Base-by-base conservation (phyloP, 2,797 vertebrate species). In the Acanthiza pusilla region DNA sequence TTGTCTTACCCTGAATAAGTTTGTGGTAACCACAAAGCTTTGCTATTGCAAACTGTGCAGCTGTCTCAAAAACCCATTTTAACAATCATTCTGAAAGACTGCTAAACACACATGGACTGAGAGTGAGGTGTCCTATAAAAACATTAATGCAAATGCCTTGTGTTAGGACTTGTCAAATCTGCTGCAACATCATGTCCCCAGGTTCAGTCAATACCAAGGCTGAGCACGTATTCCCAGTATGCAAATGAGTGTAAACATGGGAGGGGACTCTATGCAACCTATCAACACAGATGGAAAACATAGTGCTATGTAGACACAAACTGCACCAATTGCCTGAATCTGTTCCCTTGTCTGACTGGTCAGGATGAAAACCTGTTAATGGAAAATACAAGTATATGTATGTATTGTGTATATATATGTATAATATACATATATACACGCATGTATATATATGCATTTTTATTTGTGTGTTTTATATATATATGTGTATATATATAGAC, bases 401-500 rank as follows among this genome's bases (percentile, higher is more conserved):
- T 25, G 10, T 50, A 45, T 8, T 70, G 3, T 13, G 10, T 38
- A 5, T 38, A 19, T 38, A 13, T 58, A 18, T 36, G 20, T 54
- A 21, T 23, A 22, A 15, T 22, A 2, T 47, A 3, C 30, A 5
- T 42, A 3, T 47, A 3, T 36, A 5, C 34, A 3, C 23, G 25
- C 47, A 23, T 8, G 23, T 18, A 10, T 20, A 29, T 8, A 32
- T 32, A 32, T 40, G 17, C 23, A 61, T 29, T 57, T 7, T 7
- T 36, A 18, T 11, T 9, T n/a, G 5, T 32, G 25, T 34, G 11
- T 20, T 19, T 9, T 2, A 18, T 1, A 22, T 9, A n/a, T 10
- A 13, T 7, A 4, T 40, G 6, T 45, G 1, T 32, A 18, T n/a
- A 21, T 19, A 14, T 71, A 4, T 48, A 38, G 36, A 36, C 38